A percentile compares a stretch with the other conserved stretches of the same genome.
These are phyloP conservation scores for Amphiprion clarkii DNA, from an alignment of 2,797 vertebrate genomes.

Conservation along the genomic window DNA sequence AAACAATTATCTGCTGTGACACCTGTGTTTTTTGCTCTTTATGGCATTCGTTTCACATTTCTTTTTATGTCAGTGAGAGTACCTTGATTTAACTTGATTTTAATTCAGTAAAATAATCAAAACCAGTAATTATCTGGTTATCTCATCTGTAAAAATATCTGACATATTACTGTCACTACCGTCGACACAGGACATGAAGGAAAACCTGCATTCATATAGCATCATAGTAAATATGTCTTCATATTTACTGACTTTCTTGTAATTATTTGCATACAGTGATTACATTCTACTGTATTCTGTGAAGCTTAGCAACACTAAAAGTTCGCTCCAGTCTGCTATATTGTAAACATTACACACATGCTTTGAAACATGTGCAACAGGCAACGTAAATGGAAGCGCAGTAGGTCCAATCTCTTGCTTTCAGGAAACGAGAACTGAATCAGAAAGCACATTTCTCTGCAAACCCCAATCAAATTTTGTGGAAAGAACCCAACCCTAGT, in stretches of 20 bases:
- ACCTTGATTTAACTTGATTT: constrained; percentile 23
- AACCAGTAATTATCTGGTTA: constrained; percentile 1
- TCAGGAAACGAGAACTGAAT: constrained; percentile 61
- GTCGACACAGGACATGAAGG: constrained; percentile 13
- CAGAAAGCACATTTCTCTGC: constrained; percentile 59
- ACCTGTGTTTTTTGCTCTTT: neutral
- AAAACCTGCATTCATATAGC: constrained; percentile 7
- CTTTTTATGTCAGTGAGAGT: constrained; percentile 45
- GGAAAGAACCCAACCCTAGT: constrained; percentile 55
- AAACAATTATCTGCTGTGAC: constrained; percentile 4
- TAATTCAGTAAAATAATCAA: constrained; percentile 1
- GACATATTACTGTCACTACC: constrained; percentile 7
- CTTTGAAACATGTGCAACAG: constrained; percentile 15
- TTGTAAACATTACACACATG: constrained; percentile 50
- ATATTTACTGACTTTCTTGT: constrained; percentile 6
- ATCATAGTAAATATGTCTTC: constrained; percentile 4
- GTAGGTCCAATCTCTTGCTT: constrained; percentile 42
- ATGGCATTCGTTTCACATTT: constrained; percentile 19
- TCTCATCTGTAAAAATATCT: constrained; percentile 25
- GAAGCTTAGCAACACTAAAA: constrained; percentile 9
- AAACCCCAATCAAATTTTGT: constrained; percentile 11
- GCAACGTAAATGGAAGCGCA: constrained; percentile 13
- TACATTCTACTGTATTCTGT: constrained; percentile 16
- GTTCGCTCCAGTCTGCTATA: constrained; percentile 15
- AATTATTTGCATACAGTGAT: constrained; percentile 18